Base-by-base conservation (phyloP, 2,113 vertebrate species). In the Sander vitreus region DNA sequence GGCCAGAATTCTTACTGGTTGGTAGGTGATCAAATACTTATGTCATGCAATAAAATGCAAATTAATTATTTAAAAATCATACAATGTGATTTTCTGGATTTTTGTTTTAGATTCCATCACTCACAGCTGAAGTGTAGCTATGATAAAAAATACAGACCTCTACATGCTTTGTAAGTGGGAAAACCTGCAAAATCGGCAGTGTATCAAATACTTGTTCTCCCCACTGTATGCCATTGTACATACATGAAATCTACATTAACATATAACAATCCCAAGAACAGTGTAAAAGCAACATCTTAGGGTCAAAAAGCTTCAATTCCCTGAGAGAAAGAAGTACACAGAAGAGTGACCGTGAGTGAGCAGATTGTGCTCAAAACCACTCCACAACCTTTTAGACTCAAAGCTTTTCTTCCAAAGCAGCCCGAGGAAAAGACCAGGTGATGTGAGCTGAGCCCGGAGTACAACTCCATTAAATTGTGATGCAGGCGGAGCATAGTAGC, bases 311-410 rank as follows among this genome's bases (percentile, higher is more conserved):
- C 58, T 53, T 66, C 5, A 21, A 74, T 11, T 59, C 60, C 59
- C 19, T 27, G 25, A 36, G 19, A 74, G 58, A 53, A 70, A 85
- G 64, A 39, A 39, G 57, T 55, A 68, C 71, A 68, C 16, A 79
- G 43, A 33, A 21, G 25, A 67, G 62, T 1, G 13, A 55, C 21
- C 12, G 12, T n/a, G 50, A 75, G 5, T 89, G 23, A 74, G 51
- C 15, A 39, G 60, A 57, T 15, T 27, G 66, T 23, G 36, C 60
- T 69, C 19, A 66, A 48, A 75, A 51, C 6, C 75, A 53, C 69
- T 83, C 60, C 6, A 53, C 15, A 12, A 79, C 30, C 76, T 76
- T 78, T 87, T 58, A 76, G 47, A 48, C 76, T 73, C 43, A 74
- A 58, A 62, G 67, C 12, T 48, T 66, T 71, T 77, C 2, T 74